Conservation (phyloP, 2,797 vertebrate genomes). For the Scomberomorus guttatus region DNA sequence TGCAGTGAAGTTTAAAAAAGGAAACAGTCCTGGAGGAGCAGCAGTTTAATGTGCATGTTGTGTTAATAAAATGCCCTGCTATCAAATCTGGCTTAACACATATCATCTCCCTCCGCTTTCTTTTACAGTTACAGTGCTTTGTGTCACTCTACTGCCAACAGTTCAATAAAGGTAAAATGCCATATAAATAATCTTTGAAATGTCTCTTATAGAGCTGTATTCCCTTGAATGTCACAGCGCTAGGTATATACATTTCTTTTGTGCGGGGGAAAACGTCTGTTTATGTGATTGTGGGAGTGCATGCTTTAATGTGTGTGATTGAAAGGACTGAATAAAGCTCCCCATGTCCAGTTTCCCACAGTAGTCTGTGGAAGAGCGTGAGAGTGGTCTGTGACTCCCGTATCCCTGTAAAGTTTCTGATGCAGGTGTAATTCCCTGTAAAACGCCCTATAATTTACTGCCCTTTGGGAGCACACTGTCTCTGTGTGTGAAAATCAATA, state of each 20-base stretch:
- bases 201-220: slow-evolving; percentile 36
- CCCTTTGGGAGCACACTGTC: slow-evolving; percentile 88
- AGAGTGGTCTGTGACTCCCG: slow-evolving; percentile 84
- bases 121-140: slow-evolving; percentile 30
- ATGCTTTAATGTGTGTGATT: slow-evolving; percentile 50
- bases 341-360: slow-evolving; percentile 48
- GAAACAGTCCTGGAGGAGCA: neutral
- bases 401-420: slow-evolving; percentile 94
- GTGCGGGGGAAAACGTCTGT: slow-evolving; percentile 20
- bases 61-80: neutral
- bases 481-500: slow-evolving; percentile 87
- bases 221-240: slow-evolving; percentile 46
- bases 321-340: slow-evolving; percentile 54
- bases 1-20: slow-evolving; percentile 1
- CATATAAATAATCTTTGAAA: slow-evolving; percentile 28
- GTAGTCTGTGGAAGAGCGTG: slow-evolving; percentile 37
- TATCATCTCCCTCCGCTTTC: neutral
- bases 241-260: slow-evolving; percentile 32
- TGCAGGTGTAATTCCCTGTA: slow-evolving; percentile 96
- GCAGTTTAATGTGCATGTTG: neutral
- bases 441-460: slow-evolving; percentile 94
- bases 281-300: slow-evolving; percentile 35
- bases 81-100: neutral
- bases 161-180: slow-evolving; percentile 32
- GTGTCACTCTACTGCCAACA: slow-evolving; percentile 5